These are phyloP conservation scores for Periophthalmus magnuspinnatus DNA, from an alignment of 2,797 vertebrate genomes.

Conservation along the genomic window DNA sequence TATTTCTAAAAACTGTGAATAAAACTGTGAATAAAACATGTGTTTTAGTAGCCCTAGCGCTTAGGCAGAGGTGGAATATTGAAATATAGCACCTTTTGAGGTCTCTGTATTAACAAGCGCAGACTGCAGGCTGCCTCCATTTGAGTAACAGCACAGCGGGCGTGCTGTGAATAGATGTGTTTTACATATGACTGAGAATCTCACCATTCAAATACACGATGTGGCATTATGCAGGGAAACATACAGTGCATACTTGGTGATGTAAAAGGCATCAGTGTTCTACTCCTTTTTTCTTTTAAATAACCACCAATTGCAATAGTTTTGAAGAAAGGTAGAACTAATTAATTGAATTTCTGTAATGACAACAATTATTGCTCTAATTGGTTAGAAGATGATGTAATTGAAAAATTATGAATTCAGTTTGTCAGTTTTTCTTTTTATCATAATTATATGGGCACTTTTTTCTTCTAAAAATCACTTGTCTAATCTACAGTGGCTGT, in stretches of 20 bases:
- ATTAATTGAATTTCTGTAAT: not conserved
- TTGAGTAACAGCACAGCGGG: constrained; percentile 24
- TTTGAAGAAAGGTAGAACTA: not conserved
- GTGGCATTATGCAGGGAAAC: constrained; percentile 7
- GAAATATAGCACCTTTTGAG: constrained; percentile 43
- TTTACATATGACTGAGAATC: constrained; percentile 27
- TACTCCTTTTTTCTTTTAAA: constrained; percentile 47
- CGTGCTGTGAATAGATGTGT: constrained; percentile 27
- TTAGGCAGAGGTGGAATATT: constrained; percentile 17
- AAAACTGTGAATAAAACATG: constrained; percentile 9
- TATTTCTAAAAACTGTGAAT: not conserved
- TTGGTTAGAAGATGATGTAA: not conserved
- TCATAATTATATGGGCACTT: no score
- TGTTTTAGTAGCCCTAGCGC: constrained; percentile 20
- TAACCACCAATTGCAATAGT: constrained; percentile 3
- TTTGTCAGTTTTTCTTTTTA: no score
- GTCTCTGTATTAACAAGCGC: not conserved
- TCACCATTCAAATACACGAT: constrained; percentile 13
- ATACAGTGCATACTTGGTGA: constrained; percentile 5
- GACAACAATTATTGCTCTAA: not conserved
- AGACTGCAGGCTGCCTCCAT: constrained; percentile 45
- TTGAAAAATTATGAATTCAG: no score
- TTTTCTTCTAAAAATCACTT: no score
- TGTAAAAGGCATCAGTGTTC: constrained; percentile 37
- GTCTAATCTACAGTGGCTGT: no score